These are phyloP conservation scores for Tapirus terrestris DNA, from an alignment of 2,113 vertebrate genomes.

Conservation along the genomic window DNA sequence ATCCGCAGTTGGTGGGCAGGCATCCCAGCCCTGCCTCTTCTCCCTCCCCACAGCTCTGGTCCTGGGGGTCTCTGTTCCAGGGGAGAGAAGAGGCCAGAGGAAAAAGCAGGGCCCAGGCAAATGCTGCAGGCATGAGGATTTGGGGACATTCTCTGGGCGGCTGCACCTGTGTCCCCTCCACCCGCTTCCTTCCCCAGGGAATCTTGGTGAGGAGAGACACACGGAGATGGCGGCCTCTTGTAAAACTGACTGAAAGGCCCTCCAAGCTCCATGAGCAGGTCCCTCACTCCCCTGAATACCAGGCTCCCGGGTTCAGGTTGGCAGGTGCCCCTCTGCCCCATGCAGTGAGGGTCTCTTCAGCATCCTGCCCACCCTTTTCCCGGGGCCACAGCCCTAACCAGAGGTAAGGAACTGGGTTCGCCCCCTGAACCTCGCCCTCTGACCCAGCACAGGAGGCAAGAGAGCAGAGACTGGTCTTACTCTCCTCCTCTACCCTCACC, in stretches of 20 bases:
- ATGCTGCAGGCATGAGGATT: background rate
- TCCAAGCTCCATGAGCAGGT: background rate
- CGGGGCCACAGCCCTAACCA: background rate
- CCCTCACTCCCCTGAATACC: background rate
- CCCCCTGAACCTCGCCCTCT: background rate
- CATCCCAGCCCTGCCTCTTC: too few relatives aligned
- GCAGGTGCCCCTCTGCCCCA: background rate
- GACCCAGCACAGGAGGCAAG: background rate
- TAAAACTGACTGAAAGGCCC: constrained; percentile 49
- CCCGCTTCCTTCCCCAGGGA: background rate
- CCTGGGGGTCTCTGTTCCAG: background rate
- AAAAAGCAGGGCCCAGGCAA: background rate
- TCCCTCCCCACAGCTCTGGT: background rate
- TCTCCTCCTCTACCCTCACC: background rate
- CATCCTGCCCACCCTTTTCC: background rate
- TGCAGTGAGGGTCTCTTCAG: background rate
- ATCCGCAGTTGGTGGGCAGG: background rate
- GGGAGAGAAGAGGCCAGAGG: background rate
- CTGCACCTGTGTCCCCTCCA: background rate
- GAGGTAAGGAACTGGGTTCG: rapidly evolving
- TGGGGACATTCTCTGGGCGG: background rate
- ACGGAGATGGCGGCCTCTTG: background rate
- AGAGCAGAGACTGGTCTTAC: background rate
- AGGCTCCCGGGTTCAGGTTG: background rate
- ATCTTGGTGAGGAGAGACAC: background rate